Conservation (phyloP, 2,888 invertebrate genomes). For the Aplocera efformata region DNA sequence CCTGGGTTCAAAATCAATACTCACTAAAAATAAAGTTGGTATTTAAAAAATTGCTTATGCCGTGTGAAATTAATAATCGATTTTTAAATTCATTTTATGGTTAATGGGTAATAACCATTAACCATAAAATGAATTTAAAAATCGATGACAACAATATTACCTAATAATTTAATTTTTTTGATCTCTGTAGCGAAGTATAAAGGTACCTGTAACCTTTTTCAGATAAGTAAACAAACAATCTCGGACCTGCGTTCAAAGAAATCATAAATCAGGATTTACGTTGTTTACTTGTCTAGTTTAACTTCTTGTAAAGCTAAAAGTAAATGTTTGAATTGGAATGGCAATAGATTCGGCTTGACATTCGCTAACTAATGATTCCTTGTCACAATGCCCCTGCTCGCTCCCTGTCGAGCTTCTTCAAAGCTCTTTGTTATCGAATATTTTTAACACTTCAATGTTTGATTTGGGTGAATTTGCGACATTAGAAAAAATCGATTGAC, state of each 20-base stretch:
- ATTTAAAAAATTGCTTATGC: no score
- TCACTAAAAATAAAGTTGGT: no score
- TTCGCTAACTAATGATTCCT: constrained; percentile 71
- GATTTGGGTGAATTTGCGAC: constrained; percentile 76
- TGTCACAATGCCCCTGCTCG: constrained; percentile 55
- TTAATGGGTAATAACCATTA: no score
- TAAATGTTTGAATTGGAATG: constrained; percentile 53
- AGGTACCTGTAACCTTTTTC: no score
- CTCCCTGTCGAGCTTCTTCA: constrained; percentile 60
- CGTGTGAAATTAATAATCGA: no score
- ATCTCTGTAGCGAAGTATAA: no score
- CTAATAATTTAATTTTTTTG: no score
- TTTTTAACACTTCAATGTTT: constrained; percentile 78
- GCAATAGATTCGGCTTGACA: constrained; percentile 59
- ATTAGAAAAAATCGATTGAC: constrained; percentile 70
- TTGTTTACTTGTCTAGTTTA: constrained; percentile 65
- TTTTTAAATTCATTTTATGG: no score
- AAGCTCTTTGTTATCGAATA: constrained; percentile 64
- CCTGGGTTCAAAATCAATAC: no score
- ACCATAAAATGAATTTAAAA: no score
- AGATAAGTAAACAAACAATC: constrained; percentile 34
- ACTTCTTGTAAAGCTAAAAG: constrained; percentile 61
- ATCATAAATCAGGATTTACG: constrained; percentile 60
- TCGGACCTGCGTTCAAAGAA: constrained; percentile 20
- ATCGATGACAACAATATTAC: no score